Evolutionary conservation across 2,113 vertebrate species (phyloP).

Genomic region (Naja naja): DNA sequence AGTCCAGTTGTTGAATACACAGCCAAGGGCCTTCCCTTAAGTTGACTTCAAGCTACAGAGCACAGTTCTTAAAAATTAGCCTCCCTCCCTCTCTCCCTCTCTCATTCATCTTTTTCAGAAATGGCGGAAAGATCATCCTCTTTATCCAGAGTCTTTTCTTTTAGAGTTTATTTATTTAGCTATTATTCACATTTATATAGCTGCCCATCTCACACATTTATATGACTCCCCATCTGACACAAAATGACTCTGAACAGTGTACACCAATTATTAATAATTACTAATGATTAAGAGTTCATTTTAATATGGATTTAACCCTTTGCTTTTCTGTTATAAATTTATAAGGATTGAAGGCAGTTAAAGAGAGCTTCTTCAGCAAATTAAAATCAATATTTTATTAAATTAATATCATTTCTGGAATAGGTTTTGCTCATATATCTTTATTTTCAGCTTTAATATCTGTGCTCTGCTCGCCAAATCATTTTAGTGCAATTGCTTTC

Average conservation of each 20-base stretch:
- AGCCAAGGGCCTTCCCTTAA: neutral
- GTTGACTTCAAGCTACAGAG: neutral
- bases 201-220: neutral
- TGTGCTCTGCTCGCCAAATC: neutral
- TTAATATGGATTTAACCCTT: neutral
- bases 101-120: neutral
- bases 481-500: neutral
- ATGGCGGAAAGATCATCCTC: neutral
- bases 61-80: neutral
- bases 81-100: neutral
- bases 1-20: neutral
- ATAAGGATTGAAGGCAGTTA: neutral
- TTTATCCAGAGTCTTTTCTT: neutral
- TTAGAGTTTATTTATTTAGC: neutral
- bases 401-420: neutral
- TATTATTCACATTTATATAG: neutral
- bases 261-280: neutral
- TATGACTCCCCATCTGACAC: neutral
- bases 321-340: neutral
- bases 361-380: neutral
- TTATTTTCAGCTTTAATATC: neutral
- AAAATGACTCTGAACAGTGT: neutral
- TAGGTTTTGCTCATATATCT: neutral
- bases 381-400: neutral
- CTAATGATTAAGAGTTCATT: neutral